Percentiles rank a stretch among this genome's conserved stretches.
phyloP scores from a whole-genome alignment of 1,140 invertebrate species.

The Solen grandis region DNA sequence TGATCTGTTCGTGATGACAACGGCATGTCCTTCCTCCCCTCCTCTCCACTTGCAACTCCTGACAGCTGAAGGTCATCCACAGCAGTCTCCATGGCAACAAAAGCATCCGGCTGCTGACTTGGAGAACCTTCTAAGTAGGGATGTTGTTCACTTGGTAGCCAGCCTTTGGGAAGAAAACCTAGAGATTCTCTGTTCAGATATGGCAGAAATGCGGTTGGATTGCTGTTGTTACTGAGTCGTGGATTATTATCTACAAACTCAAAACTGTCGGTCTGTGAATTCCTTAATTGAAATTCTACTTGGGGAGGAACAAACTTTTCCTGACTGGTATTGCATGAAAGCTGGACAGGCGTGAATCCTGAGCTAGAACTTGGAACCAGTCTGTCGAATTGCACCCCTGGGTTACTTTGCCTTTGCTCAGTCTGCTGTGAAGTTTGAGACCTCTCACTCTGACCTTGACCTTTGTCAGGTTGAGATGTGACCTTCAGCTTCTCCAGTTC shows the following conservation, averaged over 20 bases:
- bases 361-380: too few relatives aligned
- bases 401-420: too few relatives aligned
- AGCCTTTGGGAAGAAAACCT: slow-evolving; percentile 5
- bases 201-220: slow-evolving; percentile 40
- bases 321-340: too few relatives aligned
- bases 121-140: neutral
- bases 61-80: neutral
- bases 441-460: too few relatives aligned
- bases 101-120: neutral
- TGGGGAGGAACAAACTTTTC: too few relatives aligned
- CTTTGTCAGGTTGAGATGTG: too few relatives aligned
- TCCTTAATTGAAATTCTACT: too few relatives aligned
- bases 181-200: slow-evolving; percentile 42
- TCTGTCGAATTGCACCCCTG: too few relatives aligned
- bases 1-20: slow-evolving; percentile 31
- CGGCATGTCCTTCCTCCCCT: neutral
- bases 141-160: neutral
- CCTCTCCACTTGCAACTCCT: neutral
- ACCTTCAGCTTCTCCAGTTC: slow-evolving; percentile 45
- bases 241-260: too few relatives aligned
- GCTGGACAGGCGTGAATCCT: too few relatives aligned
- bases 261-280: too few relatives aligned
- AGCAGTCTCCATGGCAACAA: neutral
- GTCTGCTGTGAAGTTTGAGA: too few relatives aligned
- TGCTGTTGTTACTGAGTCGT: slow-evolving; percentile 27